phyloP scores from a whole-genome alignment of 2,888 invertebrate species.

The Ophion costatus region DNA sequence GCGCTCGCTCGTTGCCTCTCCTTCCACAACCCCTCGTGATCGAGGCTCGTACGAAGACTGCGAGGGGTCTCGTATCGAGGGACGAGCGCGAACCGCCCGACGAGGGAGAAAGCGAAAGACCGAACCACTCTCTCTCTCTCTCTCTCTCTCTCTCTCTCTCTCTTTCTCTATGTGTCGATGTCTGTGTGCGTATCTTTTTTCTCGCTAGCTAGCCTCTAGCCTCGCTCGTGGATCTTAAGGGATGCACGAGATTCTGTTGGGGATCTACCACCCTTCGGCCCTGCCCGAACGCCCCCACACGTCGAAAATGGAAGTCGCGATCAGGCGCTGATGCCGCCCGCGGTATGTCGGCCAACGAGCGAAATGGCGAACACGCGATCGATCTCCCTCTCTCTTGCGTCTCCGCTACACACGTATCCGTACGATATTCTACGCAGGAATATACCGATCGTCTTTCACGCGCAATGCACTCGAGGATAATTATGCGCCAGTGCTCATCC shows the following conservation, averaged over 20 bases:
- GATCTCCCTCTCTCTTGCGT: constrained; percentile 23
- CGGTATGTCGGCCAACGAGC: constrained; percentile 77
- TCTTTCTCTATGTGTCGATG: not conserved
- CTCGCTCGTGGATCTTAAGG: constrained; percentile 41
- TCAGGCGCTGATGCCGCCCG: constrained; percentile 60
- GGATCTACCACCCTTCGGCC: constrained; percentile 14
- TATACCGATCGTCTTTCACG: not conserved
- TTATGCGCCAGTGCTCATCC: not conserved
- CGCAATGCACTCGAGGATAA: not conserved
- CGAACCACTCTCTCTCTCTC: constrained; percentile 12
- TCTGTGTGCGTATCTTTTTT: not conserved
- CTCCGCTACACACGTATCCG: not conserved
- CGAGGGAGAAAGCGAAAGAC: too few species aligned
- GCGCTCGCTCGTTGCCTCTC: constrained; percentile 3
- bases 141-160: too few species aligned
- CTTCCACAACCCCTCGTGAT: constrained; percentile 12
- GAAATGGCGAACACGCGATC: constrained; percentile 79
- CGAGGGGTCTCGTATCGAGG: constrained; percentile 5
- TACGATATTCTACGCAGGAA: not conserved
- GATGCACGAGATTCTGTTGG: constrained; percentile 49
- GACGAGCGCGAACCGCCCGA: not conserved
- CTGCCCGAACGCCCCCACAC: constrained; percentile 37
- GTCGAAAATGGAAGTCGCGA: constrained; percentile 63
- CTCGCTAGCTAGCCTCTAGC: not conserved
- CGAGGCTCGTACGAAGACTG: not conserved